Evolutionary conservation across 2,888 invertebrate species (phyloP).

Genomic region (Cataglyphis rosenhaueri): DNA sequence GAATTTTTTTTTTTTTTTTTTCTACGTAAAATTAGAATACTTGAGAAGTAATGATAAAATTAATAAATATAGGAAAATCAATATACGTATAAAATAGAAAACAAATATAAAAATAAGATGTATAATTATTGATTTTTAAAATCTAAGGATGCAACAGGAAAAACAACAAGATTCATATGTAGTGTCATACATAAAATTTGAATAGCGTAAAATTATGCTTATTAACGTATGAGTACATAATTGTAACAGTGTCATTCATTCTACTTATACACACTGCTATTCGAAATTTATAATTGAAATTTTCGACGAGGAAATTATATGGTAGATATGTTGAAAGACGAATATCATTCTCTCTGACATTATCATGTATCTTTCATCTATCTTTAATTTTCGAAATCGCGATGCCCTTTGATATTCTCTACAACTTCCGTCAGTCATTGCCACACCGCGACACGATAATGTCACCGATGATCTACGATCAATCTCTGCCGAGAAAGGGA

Average conservation of each 20-base stretch:
- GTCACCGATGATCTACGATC: constrained; percentile 73
- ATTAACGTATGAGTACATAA: background rate
- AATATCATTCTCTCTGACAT: constrained; percentile 30
- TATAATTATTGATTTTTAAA: background rate
- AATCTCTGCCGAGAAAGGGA: constrained; percentile 52
- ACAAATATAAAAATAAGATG: background rate
- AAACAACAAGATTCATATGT: background rate
- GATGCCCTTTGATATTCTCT: constrained; percentile 49
- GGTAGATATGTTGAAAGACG: background rate
- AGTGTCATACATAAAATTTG: background rate
- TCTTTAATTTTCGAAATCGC: constrained; percentile 50
- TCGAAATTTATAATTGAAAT: constrained; percentile 48
- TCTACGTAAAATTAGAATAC: background rate
- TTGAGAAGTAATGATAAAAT: background rate
- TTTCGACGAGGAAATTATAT: constrained; percentile 39
- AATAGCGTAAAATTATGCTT: background rate
- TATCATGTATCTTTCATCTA: constrained; percentile 21
- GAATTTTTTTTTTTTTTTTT: background rate
- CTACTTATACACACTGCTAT: background rate
- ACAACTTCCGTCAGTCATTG: constrained; percentile 52
- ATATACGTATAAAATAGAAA: background rate
- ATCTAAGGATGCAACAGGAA: background rate
- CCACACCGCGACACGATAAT: constrained; percentile 56
- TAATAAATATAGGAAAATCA: background rate
- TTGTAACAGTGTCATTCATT: background rate